Percentiles rank a stretch among this genome's conserved stretches.
These are phyloP conservation scores for Myiopsitta monachus DNA, from an alignment of 2,113 vertebrate genomes.

Conservation along the genomic window DNA sequence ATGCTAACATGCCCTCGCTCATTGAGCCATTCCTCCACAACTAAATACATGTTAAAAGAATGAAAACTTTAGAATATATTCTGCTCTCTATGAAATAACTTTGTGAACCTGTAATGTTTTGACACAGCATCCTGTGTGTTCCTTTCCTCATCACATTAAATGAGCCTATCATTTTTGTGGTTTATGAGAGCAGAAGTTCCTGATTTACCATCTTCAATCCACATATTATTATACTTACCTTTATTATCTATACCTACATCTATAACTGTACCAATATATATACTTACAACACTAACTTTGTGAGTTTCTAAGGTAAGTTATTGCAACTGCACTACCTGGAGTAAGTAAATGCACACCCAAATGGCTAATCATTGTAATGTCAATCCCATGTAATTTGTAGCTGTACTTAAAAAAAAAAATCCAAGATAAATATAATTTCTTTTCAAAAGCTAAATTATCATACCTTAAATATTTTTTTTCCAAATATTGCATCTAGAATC, in stretches of 20 bases:
- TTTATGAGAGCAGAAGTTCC: not conserved
- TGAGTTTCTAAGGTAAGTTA: not conserved
- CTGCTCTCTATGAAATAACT: not conserved
- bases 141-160: not conserved
- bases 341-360: not conserved
- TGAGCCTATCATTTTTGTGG: accelerated
- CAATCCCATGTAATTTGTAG: not conserved
- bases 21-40: no score
- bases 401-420: not conserved
- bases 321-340: not conserved
- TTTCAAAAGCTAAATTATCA: not conserved
- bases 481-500: not conserved
- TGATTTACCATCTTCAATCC: not conserved
- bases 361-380: not conserved
- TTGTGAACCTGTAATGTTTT: not conserved
- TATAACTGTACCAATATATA: not conserved
- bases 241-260: not conserved
- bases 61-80: not conserved
- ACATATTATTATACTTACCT: not conserved
- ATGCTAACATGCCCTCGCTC: no score
- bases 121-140: not conserved
- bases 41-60: not conserved
- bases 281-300: not conserved
- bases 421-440: not conserved
- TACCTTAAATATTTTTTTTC: not conserved